Evolutionary conservation across 1,140 invertebrate genomes (phyloP), one percentile per base, ranked within the genome.

Genomic region (Limonius californicus): DNA sequence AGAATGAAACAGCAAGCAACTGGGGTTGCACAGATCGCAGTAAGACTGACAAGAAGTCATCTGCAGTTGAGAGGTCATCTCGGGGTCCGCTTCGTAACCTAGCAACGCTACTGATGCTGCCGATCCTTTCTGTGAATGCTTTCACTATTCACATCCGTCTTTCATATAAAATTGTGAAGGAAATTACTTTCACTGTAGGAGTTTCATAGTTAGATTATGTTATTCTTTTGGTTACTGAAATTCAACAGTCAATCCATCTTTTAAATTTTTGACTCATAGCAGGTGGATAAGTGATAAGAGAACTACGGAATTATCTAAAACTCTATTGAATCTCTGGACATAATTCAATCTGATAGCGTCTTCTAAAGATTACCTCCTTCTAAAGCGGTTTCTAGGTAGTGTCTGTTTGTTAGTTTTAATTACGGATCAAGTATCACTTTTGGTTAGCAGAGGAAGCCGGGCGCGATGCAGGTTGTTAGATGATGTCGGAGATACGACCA

Each of bases 51-150:
- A 69, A 39, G 32, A 60, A 70, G 68, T 70, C 66, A 70, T 70
- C 68, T 70, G 68, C 61, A 70, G 68, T 68, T 70, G 68, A 70
- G 66, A 70, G 68, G 68, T 70, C 68, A 70, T 70, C 63, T 67
- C 63, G 57, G 65, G 68, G 66, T 67, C 66, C 68, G 59, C 60
- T 64, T 42, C 45, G 66, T 70, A 62, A 19, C 68, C 66, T 68
- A 66, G 68, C 68, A 70, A 70, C 68, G 62, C 23, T 32, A 55
- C 21, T 55, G 16, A n/a, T 45, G 16, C n/a, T 45, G 42, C 42
- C 2, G 2, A 4, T 45, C 12, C 42, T 15, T 12, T 45, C 12
- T 12, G 12, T 3, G 42, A 3, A 27, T 27, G 23, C 23, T 27
- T 27, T n/a, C n/a, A 45, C 42, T 45, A 45, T 45, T 45, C 42